Percentiles rank a stretch among this genome's conserved stretches.
phyloP scores from a whole-genome alignment of 2,797 vertebrate genomes.

The Lepus townsendii region DNA sequence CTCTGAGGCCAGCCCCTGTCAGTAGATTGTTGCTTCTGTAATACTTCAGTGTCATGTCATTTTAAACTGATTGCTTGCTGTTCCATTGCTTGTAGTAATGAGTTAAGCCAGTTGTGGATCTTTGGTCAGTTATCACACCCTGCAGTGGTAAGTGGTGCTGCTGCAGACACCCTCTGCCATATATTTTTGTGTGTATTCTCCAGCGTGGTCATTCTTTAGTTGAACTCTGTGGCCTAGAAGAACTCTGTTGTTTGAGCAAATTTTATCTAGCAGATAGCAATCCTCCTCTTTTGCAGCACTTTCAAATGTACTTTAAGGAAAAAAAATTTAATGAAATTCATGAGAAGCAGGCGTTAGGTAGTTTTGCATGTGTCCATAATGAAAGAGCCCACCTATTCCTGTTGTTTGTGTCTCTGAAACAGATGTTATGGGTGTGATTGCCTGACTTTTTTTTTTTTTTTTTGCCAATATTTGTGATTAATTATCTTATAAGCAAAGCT shows the following conservation, averaged over 20 bases:
- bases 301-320: background rate
- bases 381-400: background rate
- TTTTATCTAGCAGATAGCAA: background rate
- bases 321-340: background rate
- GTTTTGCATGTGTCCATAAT: background rate
- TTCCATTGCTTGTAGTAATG: background rate
- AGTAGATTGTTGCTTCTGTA: background rate
- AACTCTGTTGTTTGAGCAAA: background rate
- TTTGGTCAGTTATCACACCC: background rate
- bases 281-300: no score
- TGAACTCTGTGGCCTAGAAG: background rate
- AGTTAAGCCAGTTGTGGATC: background rate
- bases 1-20: background rate
- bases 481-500: background rate
- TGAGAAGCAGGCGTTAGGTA: background rate
- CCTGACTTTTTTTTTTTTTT: background rate
- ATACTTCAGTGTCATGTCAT: background rate
- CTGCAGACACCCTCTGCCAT: rapidly evolving
- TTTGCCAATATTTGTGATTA: background rate
- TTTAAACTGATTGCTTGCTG: background rate
- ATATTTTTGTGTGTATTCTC: background rate
- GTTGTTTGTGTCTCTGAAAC: background rate
- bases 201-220: background rate
- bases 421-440: background rate
- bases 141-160: background rate